A percentile compares a stretch with the other conserved stretches of the same genome.
Evolutionary conservation across 2,888 invertebrate genomes (phyloP).

Genomic region (Automeris io): DNA sequence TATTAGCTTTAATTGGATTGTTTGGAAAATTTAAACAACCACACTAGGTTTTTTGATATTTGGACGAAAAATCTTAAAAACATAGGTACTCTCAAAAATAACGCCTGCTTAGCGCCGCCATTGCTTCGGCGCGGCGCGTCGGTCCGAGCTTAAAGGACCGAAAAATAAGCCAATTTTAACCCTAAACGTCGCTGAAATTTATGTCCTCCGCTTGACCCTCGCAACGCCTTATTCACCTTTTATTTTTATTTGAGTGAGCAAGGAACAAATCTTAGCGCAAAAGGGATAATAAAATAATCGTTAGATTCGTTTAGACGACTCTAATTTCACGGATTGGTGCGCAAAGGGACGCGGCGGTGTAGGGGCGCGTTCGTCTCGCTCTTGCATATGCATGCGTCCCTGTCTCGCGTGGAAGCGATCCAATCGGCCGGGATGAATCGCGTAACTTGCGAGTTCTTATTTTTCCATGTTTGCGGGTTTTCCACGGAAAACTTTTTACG

Average conservation of each 20-base stretch:
- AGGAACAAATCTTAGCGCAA: constrained; percentile 77
- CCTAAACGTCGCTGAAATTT: constrained; percentile 64
- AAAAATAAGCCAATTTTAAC: constrained; percentile 65
- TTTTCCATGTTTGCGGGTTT: constrained; percentile 59
- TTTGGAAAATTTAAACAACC: no score
- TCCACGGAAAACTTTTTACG: constrained; percentile 23
- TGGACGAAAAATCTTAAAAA: no score
- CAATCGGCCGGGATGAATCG: constrained; percentile 43
- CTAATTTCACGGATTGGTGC: constrained; percentile 75
- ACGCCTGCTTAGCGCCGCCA: neutral
- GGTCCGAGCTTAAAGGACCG: constrained; percentile 56
- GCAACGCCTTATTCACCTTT: constrained; percentile 71
- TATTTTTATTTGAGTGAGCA: constrained; percentile 77
- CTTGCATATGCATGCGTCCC: constrained; percentile 17
- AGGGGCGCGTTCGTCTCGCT: constrained; percentile 29
- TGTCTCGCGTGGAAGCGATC: constrained; percentile 41
- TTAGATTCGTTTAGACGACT: constrained; percentile 76
- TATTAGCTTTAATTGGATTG: no score
- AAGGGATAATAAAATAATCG: constrained; percentile 78
- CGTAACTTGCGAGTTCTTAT: constrained; percentile 47
- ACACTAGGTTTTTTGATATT: no score
- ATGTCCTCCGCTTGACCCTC: constrained; percentile 67
- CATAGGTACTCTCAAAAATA: no score
- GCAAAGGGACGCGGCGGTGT: constrained; percentile 54
- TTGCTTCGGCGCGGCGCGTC: constrained; percentile 21